Base-by-base conservation (phyloP, 1,140 invertebrate genomes). In the Drosophila seguyi region DNA sequence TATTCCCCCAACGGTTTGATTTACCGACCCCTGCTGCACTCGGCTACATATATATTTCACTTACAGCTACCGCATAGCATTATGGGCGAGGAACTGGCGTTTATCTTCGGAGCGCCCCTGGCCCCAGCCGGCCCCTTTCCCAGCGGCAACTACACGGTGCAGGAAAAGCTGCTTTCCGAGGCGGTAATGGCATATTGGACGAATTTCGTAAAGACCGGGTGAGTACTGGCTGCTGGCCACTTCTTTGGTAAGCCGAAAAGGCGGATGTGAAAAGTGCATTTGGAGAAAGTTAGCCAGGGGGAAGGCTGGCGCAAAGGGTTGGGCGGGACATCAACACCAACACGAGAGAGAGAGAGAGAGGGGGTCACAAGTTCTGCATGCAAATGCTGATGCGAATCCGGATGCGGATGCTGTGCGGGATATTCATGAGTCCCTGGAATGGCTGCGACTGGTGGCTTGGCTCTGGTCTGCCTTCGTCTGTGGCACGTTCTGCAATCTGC, bases 21-120 rank as follows among this genome's bases (percentile, higher is more conserved):
- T 66, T 57, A 76, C 39, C 29, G 61, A 16, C 36, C 25, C n/a
- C 25, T 44, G 52, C 44, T 63, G 18, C 45, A 56, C 55, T 52
- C 59, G 42, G 11, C 22, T 48, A 44, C 44, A 20, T 47, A 69
- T 38, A 44, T 56, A 41, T 52, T 84, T 62, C 45, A 72, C 73
- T 88, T 81, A 39, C 79, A 93, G 91, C 56, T 93, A 57, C 90
- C 92, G 34, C 95, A 95, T 88, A 95, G 94, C 69, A 95, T 98
- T 8, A 95, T 96, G 77, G 98, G 98, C 1, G 98, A 99, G 92
- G 98, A 99, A 88, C 87, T 99, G 82, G 95, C 97, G 1, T 99
- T 98, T 86, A 94, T 99, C 31, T 96, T 99, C 67, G 98, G 98
- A 5, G 96, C 97, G 11, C 98, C 98, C 10, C 92, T 99, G 44